Conservation (phyloP, 2,888 invertebrate genomes). For the Chironomus tentans region DNA sequence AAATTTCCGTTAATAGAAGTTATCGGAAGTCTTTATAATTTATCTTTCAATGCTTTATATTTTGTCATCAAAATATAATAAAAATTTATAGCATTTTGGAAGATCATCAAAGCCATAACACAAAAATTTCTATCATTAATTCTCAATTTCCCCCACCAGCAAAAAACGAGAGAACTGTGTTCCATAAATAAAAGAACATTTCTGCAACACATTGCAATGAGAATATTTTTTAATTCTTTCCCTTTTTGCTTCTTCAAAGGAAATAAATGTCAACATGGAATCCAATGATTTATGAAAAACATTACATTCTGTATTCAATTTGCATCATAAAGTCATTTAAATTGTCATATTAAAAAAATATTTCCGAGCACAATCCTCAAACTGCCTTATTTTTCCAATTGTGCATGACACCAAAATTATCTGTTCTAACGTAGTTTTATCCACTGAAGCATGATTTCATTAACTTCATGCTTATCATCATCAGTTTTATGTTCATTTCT, state of each 20-base stretch:
- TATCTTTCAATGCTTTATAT: too few species aligned
- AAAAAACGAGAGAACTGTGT: too few species aligned
- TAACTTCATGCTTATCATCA: constrained; percentile 9
- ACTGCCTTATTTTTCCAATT: not conserved
- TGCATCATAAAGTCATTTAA: not conserved
- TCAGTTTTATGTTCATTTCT: not conserved
- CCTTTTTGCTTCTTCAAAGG: not conserved
- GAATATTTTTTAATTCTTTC: not conserved
- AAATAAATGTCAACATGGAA: not conserved
- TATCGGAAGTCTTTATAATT: too few species aligned
- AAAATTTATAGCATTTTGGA: not conserved
- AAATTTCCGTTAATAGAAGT: too few species aligned
- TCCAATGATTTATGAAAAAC: not conserved
- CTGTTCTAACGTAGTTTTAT: not conserved
- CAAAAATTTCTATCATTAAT: not conserved
- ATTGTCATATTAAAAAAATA: not conserved
- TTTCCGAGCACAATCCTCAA: not conserved
- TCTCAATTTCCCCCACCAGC: not conserved
- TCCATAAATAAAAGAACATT: not conserved
- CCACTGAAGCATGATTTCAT: not conserved
- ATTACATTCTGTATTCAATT: not conserved
- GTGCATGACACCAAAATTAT: not conserved
- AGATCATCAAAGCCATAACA: not conserved
- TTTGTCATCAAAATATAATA: not conserved
- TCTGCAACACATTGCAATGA: not conserved